These are phyloP conservation scores for Meta bourneti DNA, from an alignment of 2,888 invertebrate species.

Conservation along the genomic window DNA sequence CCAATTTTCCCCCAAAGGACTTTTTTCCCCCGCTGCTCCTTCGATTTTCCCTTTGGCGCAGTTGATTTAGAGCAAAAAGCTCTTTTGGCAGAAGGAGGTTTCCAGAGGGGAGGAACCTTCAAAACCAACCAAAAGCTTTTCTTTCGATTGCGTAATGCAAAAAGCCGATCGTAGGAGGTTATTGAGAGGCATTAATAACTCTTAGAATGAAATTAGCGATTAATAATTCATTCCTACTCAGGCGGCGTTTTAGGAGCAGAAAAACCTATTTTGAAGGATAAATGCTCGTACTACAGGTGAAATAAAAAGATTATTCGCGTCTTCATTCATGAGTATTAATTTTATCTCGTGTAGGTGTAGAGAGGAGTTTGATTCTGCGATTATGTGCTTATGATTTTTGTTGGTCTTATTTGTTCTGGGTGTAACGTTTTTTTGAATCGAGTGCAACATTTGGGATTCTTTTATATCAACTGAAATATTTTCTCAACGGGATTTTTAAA, in stretches of 20 bases:
- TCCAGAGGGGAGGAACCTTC: neutral
- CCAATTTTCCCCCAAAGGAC: conserved; percentile 8
- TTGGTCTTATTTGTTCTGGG: neutral
- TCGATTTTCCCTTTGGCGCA: conserved; percentile 18
- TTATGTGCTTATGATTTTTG: conserved; percentile 46
- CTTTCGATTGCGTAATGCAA: conserved; percentile 57
- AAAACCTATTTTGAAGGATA: conserved; percentile 13
- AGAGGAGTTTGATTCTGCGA: conserved; percentile 36
- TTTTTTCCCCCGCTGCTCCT: conserved; percentile 14
- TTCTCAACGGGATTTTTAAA: neutral
- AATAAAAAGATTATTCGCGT: conserved; percentile 43
- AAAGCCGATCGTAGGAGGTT: conserved; percentile 58
- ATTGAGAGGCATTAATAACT: conserved; percentile 67
- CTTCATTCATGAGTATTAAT: conserved; percentile 42
- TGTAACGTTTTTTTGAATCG: neutral
- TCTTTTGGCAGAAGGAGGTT: neutral
- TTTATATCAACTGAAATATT: neutral
- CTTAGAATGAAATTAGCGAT: conserved; percentile 61
- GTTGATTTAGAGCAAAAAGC: conserved; percentile 5
- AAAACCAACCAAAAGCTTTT: conserved; percentile 51
- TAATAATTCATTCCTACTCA: conserved; percentile 68
- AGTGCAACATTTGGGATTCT: neutral
- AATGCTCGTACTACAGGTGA: conserved; percentile 29
- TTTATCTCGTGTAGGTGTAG: conserved; percentile 24
- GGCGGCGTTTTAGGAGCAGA: conserved; percentile 24